Percentiles rank a stretch among this genome's conserved stretches.
phyloP scores from a whole-genome alignment of 2,113 vertebrate species.

The Carassius auratus region DNA sequence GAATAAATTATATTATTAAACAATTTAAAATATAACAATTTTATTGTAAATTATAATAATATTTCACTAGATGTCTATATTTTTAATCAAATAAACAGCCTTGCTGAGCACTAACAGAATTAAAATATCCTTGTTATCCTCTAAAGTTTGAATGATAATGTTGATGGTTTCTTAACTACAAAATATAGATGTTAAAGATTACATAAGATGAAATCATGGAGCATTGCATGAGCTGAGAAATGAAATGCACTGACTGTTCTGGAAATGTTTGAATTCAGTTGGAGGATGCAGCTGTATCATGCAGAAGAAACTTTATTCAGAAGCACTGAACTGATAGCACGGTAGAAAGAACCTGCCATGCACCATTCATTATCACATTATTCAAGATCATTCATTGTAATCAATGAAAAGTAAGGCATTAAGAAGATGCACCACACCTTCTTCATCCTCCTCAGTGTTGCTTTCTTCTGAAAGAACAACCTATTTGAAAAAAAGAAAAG shows the following conservation, averaged over 20 bases:
- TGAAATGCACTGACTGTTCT: not conserved
- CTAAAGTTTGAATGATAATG: not conserved
- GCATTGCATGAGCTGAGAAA: not conserved
- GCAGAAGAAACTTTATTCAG: slow-evolving; percentile 55
- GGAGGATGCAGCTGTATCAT: slow-evolving; percentile 1
- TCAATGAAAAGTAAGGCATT: slow-evolving; percentile 72
- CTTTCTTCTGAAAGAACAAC: slow-evolving; percentile 91
- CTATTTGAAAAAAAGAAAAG: slow-evolving; percentile 69
- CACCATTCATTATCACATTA: slow-evolving; percentile 50
- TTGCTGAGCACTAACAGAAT: too few species aligned
- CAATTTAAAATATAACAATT: too few species aligned
- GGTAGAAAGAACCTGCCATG: slow-evolving; percentile 58
- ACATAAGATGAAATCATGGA: not conserved
- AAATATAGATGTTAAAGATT: not conserved
- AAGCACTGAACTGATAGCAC: slow-evolving; percentile 43
- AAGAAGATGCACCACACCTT: slow-evolving; percentile 37
- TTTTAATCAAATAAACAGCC: too few species aligned
- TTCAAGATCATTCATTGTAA: slow-evolving; percentile 61
- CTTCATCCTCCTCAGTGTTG: slow-evolving; percentile 76
- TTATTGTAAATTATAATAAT: too few species aligned
- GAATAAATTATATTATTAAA: too few species aligned
- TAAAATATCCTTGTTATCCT: not conserved
- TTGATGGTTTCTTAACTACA: not conserved
- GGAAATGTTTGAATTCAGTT: not conserved
- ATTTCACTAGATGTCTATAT: not conserved